Evolutionary conservation across 2,113 vertebrate genomes (phyloP).

Genomic region (Chlorodrepanis virens): DNA sequence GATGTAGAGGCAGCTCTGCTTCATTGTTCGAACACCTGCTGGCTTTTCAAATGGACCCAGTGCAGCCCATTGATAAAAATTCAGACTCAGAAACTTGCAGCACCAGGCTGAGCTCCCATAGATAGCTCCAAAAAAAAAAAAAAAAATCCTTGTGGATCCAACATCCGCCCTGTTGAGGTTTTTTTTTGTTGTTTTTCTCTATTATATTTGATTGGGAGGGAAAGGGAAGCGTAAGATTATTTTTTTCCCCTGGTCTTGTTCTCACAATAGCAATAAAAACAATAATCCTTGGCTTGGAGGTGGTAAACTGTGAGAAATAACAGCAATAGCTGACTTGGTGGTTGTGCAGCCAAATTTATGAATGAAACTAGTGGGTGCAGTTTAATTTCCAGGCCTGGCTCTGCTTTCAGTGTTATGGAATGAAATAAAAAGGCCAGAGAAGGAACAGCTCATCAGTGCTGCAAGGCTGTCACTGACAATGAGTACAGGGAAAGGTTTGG

Average conservation of each 20-base stretch:
- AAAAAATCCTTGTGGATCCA: not conserved
- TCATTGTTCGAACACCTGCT: conserved; percentile 82
- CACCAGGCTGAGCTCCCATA: not conserved
- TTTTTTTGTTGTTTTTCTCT: not conserved
- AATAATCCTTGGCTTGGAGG: conserved; percentile 25
- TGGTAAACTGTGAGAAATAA: conserved; percentile 38
- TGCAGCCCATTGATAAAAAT: conserved; percentile 68
- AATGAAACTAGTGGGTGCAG: not conserved
- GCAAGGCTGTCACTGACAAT: not conserved
- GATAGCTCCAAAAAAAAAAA: not conserved
- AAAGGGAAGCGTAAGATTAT: conserved; percentile 1
- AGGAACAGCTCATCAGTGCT: not conserved
- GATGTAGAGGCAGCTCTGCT: conserved; percentile 61
- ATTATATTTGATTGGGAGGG: conserved; percentile 44
- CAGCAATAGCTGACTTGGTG: not conserved
- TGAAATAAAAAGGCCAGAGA: not conserved
- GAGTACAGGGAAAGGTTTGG: not conserved
- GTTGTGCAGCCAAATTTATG: conserved; percentile 26
- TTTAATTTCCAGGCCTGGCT: not conserved
- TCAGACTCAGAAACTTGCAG: conserved; percentile 2
- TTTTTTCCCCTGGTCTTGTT: not conserved
- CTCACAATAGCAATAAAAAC: conserved; percentile 63
- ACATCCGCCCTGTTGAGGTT: not conserved
- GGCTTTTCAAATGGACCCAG: conserved; percentile 33
- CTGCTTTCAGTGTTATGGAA: not conserved